Evolutionary conservation across 2,888 invertebrate species (phyloP), one percentile per base, ranked within the genome.

Genomic region (Parnassius mnemosyne): DNA sequence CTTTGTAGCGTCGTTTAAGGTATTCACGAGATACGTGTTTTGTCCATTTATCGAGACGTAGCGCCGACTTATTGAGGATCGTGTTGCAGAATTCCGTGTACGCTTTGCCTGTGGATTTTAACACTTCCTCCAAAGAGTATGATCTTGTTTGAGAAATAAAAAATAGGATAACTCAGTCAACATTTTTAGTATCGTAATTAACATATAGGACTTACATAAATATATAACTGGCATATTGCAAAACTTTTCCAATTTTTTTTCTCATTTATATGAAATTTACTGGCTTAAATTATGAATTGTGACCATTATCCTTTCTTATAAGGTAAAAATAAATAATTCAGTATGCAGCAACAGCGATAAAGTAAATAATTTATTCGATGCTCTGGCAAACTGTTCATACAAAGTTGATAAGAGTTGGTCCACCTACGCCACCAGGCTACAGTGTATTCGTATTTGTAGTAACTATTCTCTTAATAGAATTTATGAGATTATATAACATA

Each of bases 51-150:
- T 53, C 55, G 60, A 49, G 47, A 60, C 58, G 43, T 60, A 44
- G 59, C 59, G 51, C 44, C 57, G 64, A 63, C 61, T 65, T 66
- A 69, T 41, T 65, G 68, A 66, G 74, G 79, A 79, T 81, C 77
- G 68, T 73, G 78, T 81, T 80, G 74, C 81, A 70, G 79, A 75
- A 76, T 77, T 80, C 76, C 78, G 74, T 80, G 82, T 83, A 71
- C 69, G 75, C 74, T 80, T 80, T 80, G 71, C 66, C 69, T 34
- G 63, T 57, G 70, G 64, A 69, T 70, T 63, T 64, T 59, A 68
- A 61, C 57, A 60, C 13, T 60, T 60, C 53, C 57, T 64, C 34
- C 7, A 34, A 34, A 34, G 7, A 34, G 34, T 34, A 34, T 7
- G 7, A 34, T 34, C 34, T 34, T 34, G 7, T 34, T 34, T 7